Evolutionary conservation across 2,888 invertebrate genomes (phyloP).

Genomic region (Fabriciana adippe): DNA sequence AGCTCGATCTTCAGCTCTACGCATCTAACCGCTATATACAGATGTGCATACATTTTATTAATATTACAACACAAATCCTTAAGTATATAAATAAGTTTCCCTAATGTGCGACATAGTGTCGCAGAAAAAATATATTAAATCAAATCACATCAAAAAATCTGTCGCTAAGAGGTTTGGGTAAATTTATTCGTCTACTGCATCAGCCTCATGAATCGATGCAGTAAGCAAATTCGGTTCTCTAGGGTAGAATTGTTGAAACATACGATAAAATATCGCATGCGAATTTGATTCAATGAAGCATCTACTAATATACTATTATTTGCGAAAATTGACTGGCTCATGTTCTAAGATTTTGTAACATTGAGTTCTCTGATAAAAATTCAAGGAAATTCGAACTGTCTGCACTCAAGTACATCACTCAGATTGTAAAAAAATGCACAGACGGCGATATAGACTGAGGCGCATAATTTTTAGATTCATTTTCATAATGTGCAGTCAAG

Average conservation of each 20-base stretch:
- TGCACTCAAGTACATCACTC: constrained; percentile 76
- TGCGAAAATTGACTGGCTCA: constrained; percentile 48
- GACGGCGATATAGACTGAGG: constrained; percentile 61
- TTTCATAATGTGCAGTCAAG: constrained; percentile 77
- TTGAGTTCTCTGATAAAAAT: constrained; percentile 72
- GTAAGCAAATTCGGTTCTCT: constrained; percentile 64
- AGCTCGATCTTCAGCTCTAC: no score
- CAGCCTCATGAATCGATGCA: constrained; percentile 78
- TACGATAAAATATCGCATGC: constrained; percentile 38
- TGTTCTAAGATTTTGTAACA: constrained; percentile 50
- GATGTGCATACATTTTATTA: no score
- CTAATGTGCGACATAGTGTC: neutral
- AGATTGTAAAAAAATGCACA: constrained; percentile 78
- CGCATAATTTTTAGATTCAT: constrained; percentile 80
- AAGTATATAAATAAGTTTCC: no score
- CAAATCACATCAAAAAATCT: constrained; percentile 18
- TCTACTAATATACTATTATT: constrained; percentile 10
- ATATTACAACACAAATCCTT: no score
- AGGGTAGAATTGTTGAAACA: constrained; percentile 59
- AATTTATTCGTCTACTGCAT: constrained; percentile 78
- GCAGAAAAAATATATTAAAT: constrained; percentile 23
- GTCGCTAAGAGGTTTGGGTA: constrained; percentile 39
- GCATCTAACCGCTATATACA: no score
- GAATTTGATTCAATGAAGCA: constrained; percentile 45
- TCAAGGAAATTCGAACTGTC: constrained; percentile 79